Evolutionary conservation across 2,113 vertebrate species (phyloP), one percentile per base, ranked within the genome.

Genomic region (Paramisgurnus dabryanus): DNA sequence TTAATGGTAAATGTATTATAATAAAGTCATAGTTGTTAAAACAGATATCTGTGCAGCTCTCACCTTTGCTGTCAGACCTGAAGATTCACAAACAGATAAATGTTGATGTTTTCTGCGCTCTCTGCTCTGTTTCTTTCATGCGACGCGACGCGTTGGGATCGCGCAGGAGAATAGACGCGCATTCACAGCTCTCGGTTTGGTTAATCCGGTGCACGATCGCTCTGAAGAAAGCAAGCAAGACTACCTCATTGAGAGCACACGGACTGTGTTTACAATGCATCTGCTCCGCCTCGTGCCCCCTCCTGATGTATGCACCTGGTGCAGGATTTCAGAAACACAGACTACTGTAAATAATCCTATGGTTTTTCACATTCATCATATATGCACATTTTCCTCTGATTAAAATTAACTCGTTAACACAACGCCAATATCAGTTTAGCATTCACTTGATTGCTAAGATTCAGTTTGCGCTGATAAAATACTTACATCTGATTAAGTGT

Each of bases 221-320:
- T 83, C 86, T 91, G 90, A 92, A 90, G 89, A 90, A 91, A 88
- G 89, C 90, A 92, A 90, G 89, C 90, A 91, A 88, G 89, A 89
- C 84, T 87, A 87, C 87, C 89, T 88, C 88, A 88, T 88, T 90
- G 75, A 61, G 68, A 80, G 58, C 55, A 61, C 71, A 74, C 57
- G 27, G 57, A 57, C 78, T 76, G 53, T 53, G 49, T 73, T 73
- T 60, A 73, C 70, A 39, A 13, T 40, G 12, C 50, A 7, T 57
- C 12, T 58, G 27, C 50, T 72, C 49, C 70, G 27, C 49, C 17
- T 27, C 50, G 4, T 13, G 5, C 3, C 70, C 50, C 34, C 70
- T 55, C 70, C 53, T 7, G 49, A 34, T 34, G 27, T 34, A 3
- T 34, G 1, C 27, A 34, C 27, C 27, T 34, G 27, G 27, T 34